Conservation (phyloP, 2,113 vertebrate genomes). For the Ophthalmolycus amberensis region DNA sequence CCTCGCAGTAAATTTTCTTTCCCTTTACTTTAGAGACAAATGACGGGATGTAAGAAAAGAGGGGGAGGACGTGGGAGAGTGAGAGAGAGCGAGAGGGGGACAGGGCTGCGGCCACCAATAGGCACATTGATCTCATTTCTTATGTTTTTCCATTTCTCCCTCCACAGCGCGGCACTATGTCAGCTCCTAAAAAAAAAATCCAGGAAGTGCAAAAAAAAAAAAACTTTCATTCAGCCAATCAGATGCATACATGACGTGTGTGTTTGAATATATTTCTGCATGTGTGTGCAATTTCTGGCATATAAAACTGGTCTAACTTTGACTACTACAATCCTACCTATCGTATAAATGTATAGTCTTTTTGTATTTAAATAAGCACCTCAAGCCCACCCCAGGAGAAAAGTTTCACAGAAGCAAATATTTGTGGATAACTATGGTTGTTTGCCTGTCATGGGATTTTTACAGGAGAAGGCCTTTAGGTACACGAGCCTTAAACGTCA, state of each 20-base stretch:
- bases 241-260: conserved; percentile 24
- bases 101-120: conserved; percentile 59
- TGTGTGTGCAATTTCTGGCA: conserved; percentile 2
- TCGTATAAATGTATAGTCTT: conserved; percentile 49
- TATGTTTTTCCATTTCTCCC: conserved; percentile 9
- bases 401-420: conserved; percentile 57
- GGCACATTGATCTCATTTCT: conserved; percentile 47
- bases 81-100: conserved; percentile 13
- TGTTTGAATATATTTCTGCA: background rate
- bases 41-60: conserved; percentile 2
- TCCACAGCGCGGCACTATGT: conserved; percentile 5
- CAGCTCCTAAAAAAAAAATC: background rate
- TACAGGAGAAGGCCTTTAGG: conserved; percentile 39
- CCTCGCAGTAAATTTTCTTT: conserved; percentile 23
- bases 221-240: conserved; percentile 38
- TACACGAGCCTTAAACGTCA: conserved; percentile 2
- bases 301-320: conserved; percentile 50
- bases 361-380: conserved; percentile 59
- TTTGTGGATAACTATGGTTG: conserved; percentile 25
- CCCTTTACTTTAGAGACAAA: conserved; percentile 46
- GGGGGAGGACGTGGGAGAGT: conserved; percentile 9
- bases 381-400: conserved; percentile 41
- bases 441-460: conserved; percentile 23
- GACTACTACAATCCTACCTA: conserved; percentile 8
- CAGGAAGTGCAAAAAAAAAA: conserved; percentile 14